Evolutionary conservation across 2,113 vertebrate genomes (phyloP).

Genomic region (Perccottus glenii): DNA sequence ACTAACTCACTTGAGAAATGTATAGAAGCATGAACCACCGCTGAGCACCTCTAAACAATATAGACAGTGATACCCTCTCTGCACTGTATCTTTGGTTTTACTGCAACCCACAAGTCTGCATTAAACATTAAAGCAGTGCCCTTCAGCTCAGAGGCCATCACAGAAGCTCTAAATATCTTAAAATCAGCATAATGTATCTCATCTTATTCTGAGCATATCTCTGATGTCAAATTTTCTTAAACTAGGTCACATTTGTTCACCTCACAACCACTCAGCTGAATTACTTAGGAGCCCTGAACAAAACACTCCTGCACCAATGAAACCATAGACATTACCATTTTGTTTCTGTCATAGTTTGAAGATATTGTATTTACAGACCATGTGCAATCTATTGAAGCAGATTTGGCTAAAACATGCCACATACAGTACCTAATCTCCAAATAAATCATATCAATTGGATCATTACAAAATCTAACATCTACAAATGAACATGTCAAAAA

Average conservation of each 20-base stretch:
- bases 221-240: slow-evolving; percentile 1
- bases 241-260: neutral
- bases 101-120: neutral
- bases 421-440: neutral
- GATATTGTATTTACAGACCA: neutral
- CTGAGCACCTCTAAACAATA: neutral
- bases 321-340: neutral
- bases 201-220: slow-evolving; percentile 1
- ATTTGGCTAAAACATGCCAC: neutral
- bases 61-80: neutral
- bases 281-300: slow-evolving; percentile 21
- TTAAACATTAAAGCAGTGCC: neutral
- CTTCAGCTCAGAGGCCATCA: neutral
- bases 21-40: neutral
- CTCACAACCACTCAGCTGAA: slow-evolving; percentile 9
- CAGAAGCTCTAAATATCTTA: neutral
- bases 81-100: neutral
- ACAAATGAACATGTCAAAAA: neutral
- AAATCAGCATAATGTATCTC: slow-evolving; percentile 10
- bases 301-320: slow-evolving; percentile 1
- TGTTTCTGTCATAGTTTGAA: neutral
- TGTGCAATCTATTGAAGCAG: neutral
- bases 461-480: neutral
- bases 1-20: neutral
- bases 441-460: neutral